These are phyloP conservation scores for Danio albolineatus DNA, from an alignment of 2,797 vertebrate species.

Conservation along the genomic window DNA sequence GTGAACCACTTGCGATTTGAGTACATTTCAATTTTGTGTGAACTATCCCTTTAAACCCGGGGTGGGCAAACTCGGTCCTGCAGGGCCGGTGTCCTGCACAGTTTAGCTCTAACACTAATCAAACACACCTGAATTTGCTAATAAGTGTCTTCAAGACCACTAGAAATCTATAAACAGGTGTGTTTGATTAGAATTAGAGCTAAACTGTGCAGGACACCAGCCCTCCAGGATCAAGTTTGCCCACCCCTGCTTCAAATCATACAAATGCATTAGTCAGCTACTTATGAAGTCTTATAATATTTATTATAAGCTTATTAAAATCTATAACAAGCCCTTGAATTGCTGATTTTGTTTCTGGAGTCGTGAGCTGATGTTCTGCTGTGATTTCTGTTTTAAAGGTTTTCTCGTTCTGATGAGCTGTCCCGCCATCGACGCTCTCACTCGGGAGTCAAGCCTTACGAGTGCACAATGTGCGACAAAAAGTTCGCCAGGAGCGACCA, in stretches of 20 bases:
- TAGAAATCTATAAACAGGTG: too few relatives aligned
- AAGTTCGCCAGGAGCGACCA: constrained; percentile 86
- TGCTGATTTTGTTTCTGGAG: not conserved
- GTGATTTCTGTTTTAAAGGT: constrained; percentile 66
- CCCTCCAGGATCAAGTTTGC: too few relatives aligned
- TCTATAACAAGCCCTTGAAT: not conserved
- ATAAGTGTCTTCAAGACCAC: too few relatives aligned
- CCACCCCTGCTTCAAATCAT: too few relatives aligned
- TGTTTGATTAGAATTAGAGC: too few relatives aligned
- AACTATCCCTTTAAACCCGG: too few relatives aligned
- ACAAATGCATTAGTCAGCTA: not conserved
- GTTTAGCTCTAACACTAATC: too few relatives aligned
- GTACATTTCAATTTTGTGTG: not conserved
- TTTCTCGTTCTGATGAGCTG: constrained; percentile 82
- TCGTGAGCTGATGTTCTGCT: not conserved
- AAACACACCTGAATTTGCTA: too few relatives aligned
- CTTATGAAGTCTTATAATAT: not conserved
- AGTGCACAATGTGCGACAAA: constrained; percentile 82
- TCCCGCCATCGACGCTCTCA: constrained; percentile 84
- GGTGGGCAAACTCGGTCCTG: too few relatives aligned
- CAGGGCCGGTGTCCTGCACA: too few relatives aligned
- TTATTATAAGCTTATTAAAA: not conserved
- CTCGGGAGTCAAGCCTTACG: constrained; percentile 83
- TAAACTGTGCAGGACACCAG: too few relatives aligned
- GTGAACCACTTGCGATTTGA: too few relatives aligned